phyloP scores from a whole-genome alignment of 2,797 vertebrate species.

The Scarus forsteni region DNA sequence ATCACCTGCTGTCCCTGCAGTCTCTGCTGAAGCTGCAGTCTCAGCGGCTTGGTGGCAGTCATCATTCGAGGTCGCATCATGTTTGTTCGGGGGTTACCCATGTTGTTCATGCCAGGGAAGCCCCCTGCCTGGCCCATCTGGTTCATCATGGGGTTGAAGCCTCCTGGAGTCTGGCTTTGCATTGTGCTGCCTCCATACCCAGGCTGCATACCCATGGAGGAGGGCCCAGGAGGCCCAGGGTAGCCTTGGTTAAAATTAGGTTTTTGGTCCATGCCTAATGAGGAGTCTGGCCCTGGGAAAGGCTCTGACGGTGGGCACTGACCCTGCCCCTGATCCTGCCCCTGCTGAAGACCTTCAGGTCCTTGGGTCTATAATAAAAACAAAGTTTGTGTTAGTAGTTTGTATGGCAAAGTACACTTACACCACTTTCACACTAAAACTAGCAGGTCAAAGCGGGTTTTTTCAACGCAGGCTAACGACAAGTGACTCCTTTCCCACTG shows the following conservation, averaged over 20 bases:
- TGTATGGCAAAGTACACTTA: not conserved
- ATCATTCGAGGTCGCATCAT: conserved; percentile 91
- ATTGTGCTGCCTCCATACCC: conserved; percentile 80
- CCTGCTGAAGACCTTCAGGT: conserved; percentile 82
- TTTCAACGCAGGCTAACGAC: too few species aligned
- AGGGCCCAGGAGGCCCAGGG: conserved; percentile 90
- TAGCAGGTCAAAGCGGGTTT: too few species aligned
- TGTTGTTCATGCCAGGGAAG: conserved; percentile 86
- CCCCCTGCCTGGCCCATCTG: conserved; percentile 86
- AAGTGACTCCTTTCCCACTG: too few species aligned
- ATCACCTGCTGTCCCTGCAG: conserved; percentile 91
- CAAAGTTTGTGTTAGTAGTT: conserved; percentile 1
- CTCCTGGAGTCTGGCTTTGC: conserved; percentile 81
- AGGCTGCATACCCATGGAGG: conserved; percentile 88
- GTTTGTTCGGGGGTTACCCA: conserved; percentile 90
- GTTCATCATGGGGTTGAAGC: conserved; percentile 84
- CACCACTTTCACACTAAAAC: too few species aligned
- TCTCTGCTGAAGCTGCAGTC: conserved; percentile 96
- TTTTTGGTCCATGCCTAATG: conserved; percentile 92
- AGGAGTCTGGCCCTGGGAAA: conserved; percentile 89
- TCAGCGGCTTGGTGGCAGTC: conserved; percentile 91
- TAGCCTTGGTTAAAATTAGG: conserved; percentile 91
- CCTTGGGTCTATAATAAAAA: conserved; percentile 71
- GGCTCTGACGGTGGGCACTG: conserved; percentile 83
- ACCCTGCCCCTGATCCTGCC: conserved; percentile 59